These are phyloP conservation scores for Hydroisotoma schaefferi DNA, from an alignment of 2,888 invertebrate species.

Conservation along the genomic window DNA sequence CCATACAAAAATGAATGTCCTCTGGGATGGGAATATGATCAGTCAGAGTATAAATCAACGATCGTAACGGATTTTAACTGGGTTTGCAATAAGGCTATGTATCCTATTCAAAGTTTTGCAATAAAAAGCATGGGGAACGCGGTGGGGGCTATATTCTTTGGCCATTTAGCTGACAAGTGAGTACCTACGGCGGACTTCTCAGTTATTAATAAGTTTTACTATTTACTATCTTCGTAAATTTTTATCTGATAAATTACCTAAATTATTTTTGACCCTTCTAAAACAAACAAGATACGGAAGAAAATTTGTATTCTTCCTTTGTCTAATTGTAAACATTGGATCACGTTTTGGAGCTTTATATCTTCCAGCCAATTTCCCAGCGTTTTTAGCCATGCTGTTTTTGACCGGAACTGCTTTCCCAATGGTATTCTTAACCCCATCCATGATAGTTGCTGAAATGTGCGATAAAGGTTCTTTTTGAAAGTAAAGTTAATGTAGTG, in stretches of 20 bases:
- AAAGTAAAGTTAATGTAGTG: too few species aligned
- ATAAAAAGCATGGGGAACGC: conserved; percentile 58
- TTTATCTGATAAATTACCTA: too few species aligned
- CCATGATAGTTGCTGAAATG: conserved; percentile 35
- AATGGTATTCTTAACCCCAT: conserved; percentile 31
- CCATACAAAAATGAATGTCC: conserved; percentile 51
- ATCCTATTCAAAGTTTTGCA: conserved; percentile 58
- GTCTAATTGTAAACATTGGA: conserved; percentile 51
- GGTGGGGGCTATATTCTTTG: conserved; percentile 58
- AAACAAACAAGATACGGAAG: conserved; percentile 56
- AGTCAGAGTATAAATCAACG: conserved; percentile 57
- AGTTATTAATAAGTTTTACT: not conserved
- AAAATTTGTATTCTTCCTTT: conserved; percentile 55
- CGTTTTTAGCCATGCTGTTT: conserved; percentile 30
- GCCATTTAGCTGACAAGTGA: conserved; percentile 60
- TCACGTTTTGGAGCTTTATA: conserved; percentile 31
- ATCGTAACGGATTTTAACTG: conserved; percentile 58
- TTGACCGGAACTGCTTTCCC: conserved; percentile 35
- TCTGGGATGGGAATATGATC: conserved; percentile 59
- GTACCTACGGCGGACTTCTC: conserved; percentile 32
- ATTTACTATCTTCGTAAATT: not conserved
- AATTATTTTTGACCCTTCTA: conserved; percentile 13
- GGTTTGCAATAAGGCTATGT: conserved; percentile 59
- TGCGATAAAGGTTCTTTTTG: conserved; percentile 37
- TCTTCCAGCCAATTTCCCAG: conserved; percentile 14